These are phyloP conservation scores for Ginglymostoma cirratum DNA, from an alignment of 2,113 vertebrate genomes.

Conservation along the genomic window DNA sequence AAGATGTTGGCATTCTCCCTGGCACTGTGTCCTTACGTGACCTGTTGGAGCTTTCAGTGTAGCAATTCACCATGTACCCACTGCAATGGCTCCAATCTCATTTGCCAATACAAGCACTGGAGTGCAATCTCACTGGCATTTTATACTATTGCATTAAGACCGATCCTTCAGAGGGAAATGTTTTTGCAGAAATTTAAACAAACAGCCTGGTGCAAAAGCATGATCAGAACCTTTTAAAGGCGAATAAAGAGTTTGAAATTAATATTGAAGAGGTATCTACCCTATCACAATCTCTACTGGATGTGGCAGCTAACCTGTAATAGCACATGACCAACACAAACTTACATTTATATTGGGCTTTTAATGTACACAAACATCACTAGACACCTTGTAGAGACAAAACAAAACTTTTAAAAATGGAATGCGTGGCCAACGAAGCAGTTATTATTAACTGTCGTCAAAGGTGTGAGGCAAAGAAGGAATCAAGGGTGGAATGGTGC, in stretches of 20 bases:
- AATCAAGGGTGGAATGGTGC: not conserved
- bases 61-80: not conserved
- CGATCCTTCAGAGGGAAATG: not conserved
- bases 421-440: not conserved
- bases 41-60: not conserved
- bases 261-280: not conserved
- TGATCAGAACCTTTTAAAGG: not conserved
- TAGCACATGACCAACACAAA: slow-evolving; percentile 55
- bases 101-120: not conserved
- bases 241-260: not conserved
- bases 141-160: not conserved
- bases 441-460: not conserved
- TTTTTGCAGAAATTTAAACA: not conserved
- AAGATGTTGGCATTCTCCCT: not conserved
- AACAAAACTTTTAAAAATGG: not conserved
- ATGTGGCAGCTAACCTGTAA: slow-evolving; percentile 78
- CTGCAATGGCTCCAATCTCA: not conserved
- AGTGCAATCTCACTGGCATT: not conserved
- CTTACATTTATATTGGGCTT: not conserved
- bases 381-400: not conserved
- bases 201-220: not conserved
- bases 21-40: not conserved
- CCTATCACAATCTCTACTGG: slow-evolving; percentile 43
- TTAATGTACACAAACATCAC: not conserved
- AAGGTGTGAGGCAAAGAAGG: not conserved